Conservation (phyloP, 2,888 invertebrate species). For the Netelia melanura region DNA sequence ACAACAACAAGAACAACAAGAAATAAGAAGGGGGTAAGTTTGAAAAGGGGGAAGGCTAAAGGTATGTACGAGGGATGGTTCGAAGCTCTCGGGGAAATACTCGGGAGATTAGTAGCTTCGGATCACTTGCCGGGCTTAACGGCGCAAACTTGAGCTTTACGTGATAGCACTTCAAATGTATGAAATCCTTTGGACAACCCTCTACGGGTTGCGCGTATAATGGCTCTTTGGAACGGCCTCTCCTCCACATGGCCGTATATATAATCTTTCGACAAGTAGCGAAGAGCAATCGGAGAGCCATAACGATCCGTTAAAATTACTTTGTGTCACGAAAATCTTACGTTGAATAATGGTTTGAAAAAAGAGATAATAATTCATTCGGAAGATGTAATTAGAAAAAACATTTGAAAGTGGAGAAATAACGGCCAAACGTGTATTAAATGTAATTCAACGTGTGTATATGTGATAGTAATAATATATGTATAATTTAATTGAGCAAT, state of each 20-base stretch:
- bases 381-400: no score
- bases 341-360: no score
- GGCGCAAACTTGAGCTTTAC: slow-evolving; percentile 69
- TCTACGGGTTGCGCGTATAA: slow-evolving; percentile 42
- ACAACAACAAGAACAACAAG: slow-evolving; percentile 5
- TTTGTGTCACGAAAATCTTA: slow-evolving; percentile 29
- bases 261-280: slow-evolving; percentile 33
- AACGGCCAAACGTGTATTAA: no score
- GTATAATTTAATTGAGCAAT: no score
- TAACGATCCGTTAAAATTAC: slow-evolving; percentile 3
- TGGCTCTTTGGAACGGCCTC: slow-evolving; percentile 49
- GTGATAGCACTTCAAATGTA: slow-evolving; percentile 70
- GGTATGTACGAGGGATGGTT: slow-evolving; percentile 26
- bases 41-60: neutral
- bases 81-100: slow-evolving; percentile 55
- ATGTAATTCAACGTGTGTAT: no score
- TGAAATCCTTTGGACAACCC: slow-evolving; percentile 64
- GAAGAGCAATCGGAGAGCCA: neutral
- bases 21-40: slow-evolving; percentile 25
- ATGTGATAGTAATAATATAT: no score
- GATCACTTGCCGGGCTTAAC: slow-evolving; percentile 69
- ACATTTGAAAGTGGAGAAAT: no score
- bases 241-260: slow-evolving; percentile 18
- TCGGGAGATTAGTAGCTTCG: slow-evolving; percentile 71
- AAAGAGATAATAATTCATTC: no score